Evolutionary conservation across 2,113 vertebrate genomes (phyloP).

Genomic region (Melanocharis versteri): DNA sequence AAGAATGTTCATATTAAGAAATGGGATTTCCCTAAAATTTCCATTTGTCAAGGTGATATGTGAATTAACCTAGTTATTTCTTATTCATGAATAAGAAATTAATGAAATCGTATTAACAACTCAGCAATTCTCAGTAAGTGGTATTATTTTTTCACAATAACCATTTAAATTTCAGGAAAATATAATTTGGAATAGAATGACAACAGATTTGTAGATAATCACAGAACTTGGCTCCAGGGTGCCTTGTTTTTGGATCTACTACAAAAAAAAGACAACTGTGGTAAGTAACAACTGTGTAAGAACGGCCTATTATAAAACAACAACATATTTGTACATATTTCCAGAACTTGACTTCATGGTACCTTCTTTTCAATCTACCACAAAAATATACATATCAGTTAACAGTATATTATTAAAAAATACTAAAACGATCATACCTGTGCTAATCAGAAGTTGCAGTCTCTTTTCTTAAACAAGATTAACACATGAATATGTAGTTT

Average conservation of each 20-base stretch:
- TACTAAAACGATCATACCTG: neutral
- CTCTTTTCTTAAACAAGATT: neutral
- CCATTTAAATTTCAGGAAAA: neutral
- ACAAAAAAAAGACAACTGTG: neutral
- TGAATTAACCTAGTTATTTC: neutral
- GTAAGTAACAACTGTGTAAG: neutral
- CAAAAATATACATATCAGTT: neutral
- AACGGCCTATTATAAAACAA: neutral
- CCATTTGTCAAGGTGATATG: neutral
- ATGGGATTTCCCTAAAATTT: neutral
- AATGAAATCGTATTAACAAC: neutral
- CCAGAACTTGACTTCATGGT: neutral
- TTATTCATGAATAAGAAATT: neutral
- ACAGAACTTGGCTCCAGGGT: neutral
- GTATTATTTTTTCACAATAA: neutral
- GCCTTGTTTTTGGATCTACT: neutral
- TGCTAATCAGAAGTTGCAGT: neutral
- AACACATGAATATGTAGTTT: neutral
- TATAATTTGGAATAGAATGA: neutral
- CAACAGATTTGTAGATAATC: neutral
- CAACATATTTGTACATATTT: neutral
- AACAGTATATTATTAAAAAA: neutral
- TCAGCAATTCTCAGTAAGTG: neutral
- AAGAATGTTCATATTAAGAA: neutral
- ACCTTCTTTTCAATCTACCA: neutral